Evolutionary conservation across 2,888 invertebrate species (phyloP), one percentile per base, ranked within the genome.

Genomic region (Cryptus armator): DNA sequence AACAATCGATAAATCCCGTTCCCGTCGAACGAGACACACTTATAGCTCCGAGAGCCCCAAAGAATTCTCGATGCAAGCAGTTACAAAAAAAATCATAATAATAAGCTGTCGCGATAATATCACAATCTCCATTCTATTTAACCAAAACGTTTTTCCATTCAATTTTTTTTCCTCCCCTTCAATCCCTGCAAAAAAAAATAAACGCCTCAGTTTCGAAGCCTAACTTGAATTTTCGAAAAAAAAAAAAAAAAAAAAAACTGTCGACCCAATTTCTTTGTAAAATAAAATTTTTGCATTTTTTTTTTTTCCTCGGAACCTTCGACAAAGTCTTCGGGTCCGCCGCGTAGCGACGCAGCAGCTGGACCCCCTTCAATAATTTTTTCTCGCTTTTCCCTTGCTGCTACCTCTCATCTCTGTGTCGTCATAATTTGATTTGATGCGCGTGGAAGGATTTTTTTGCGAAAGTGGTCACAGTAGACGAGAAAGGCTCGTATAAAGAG

Each of bases 1-100:
- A 91, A 91, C 90, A 92, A 92, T 92, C 92, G 91, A 92, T 92
- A 92, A 91, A 92, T 92, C 90, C 75, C 51, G 66, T 76, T 76
- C 75, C 37, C 66, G 51, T 51, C 43, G 51, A 76, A 76, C 75
- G 64, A 76, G 75, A 76, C 75, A 76, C 75, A 76, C 75, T 76
- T 76, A 76, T 53, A 51, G 64, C 53, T 37, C 64, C 12, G 37
- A 59, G 14, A 59, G 29, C n/a, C 24, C 37, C 51, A 37, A 48
- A 37, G 64, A 48, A 51, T 53, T 37, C 51, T 44, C 66, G 64
- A 43, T 66, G 37, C 64, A 76, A 19, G 37, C 66, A 53, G 66
- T 76, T 53, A 64, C 43, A 62, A 74, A 59, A 59, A 59, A 48
- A 46, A 29, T 24, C 51, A 12, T 24, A 48, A 75, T 64, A 75